Base-by-base conservation (phyloP, 1,140 invertebrate species). In the Drosophila pachea region DNA sequence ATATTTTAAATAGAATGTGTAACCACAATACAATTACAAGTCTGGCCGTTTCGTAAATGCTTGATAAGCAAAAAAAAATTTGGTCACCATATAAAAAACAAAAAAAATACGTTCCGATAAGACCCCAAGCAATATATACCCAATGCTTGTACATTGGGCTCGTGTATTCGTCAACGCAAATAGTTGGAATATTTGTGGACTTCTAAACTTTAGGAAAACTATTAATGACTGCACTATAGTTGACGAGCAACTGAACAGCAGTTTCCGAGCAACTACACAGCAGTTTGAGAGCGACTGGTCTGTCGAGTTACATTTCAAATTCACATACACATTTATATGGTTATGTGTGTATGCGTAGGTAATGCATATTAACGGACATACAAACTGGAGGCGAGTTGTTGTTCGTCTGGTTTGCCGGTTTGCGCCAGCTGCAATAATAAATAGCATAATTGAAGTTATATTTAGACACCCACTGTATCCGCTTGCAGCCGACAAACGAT, bases 401-500 rank as follows among this genome's bases (percentile, higher is more conserved):
- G 79, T 76, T 73, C 72, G 68, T 86, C 79, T 84, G 73, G 79
- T 76, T 82, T 70, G 73, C 76, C 76, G 73, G 79, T 78, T 83
- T 74, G 49, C 29, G 36, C 60, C 79, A 83, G 79, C 79, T 83
- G 79, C 79, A 83, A 78, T 63, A 83, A 79, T 74, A 83, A 56
- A 76, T 73, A 79, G 56, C 68, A 84, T 84, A 83, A 84, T 76
- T 83, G 73, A 67, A 76, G 65, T 71, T 83, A 84, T 76, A 76
- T 86, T 79, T 79, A 83, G 79, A 76, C 81, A 73, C 81, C 75
- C 79, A 83, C 68, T 63, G 73, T 59, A 73, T 83, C 73, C 79
- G 69, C 59, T 56, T 56, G 55, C 47, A 58, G 50, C 40, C 35
- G 33, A 47, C 43, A 36, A 35, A 31, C 54, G 45, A 48, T 62